phyloP scores from a whole-genome alignment of 1,140 invertebrate genomes.

The Drosophila parabipectinata region DNA sequence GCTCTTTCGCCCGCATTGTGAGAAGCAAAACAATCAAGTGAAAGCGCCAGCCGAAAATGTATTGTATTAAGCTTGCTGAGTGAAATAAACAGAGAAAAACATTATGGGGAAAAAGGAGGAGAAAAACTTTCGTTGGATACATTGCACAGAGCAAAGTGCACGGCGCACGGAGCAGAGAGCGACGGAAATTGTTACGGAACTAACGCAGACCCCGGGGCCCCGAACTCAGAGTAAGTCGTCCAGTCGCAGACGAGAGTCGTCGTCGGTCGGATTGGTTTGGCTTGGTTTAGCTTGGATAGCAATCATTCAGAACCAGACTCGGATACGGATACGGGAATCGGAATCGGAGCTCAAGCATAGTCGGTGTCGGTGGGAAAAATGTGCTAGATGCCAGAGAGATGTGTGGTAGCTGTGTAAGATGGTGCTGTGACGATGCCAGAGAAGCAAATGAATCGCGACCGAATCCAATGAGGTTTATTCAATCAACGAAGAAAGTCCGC shows the following conservation, averaged over 20 bases:
- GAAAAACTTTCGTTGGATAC: conserved; percentile 62
- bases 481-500: conserved; percentile 71
- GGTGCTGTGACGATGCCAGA: conserved; percentile 31
- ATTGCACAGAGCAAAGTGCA: conserved; percentile 72
- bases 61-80: conserved; percentile 39
- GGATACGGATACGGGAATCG: conserved; percentile 21
- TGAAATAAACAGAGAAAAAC: conserved; percentile 41
- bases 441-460: conserved; percentile 38
- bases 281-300: background rate
- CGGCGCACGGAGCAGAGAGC: conserved; percentile 63
- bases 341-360: conserved; percentile 23
- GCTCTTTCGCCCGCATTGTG: conserved; percentile 68
- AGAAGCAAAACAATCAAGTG: conserved; percentile 74
- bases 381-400: conserved; percentile 17
- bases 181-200: conserved; percentile 72
- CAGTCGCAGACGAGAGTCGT: conserved; percentile 44
- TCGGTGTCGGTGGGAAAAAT: conserved; percentile 31
- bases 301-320: conserved; percentile 10
- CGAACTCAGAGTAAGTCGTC: conserved; percentile 44
- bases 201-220: conserved; percentile 52
- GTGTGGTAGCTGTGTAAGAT: conserved; percentile 36
- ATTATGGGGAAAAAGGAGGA: conserved; percentile 8
- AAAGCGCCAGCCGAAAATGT: conserved; percentile 68
- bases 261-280: conserved; percentile 28
- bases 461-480: conserved; percentile 76